Conservation (phyloP, 1,140 invertebrate species). For the Coptotermes formosanus region DNA sequence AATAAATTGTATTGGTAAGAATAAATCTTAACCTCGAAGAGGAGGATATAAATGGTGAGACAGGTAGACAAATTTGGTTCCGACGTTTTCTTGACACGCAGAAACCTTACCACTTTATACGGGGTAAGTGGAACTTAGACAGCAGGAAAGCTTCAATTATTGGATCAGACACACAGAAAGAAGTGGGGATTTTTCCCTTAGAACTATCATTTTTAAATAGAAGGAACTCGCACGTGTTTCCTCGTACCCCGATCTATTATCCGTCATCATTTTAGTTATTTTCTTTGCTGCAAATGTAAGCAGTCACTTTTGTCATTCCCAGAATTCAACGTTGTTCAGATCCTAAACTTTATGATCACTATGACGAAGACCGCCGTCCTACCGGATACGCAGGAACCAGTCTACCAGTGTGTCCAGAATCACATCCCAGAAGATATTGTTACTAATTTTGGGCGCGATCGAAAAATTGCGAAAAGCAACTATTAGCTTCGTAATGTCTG, state of each 20-base stretch:
- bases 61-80: slow-evolving; percentile 15
- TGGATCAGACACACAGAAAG: not conserved
- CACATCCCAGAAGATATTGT: too few relatives aligned
- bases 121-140: not conserved
- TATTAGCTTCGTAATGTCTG: too few relatives aligned
- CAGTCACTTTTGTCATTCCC: too few relatives aligned
- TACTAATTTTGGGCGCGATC: too few relatives aligned
- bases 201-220: not conserved
- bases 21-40: slow-evolving; percentile 3
- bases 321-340: too few relatives aligned
- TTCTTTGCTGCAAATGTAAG: too few relatives aligned
- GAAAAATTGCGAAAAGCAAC: too few relatives aligned
- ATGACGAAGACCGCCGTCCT: too few relatives aligned
- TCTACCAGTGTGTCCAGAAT: too few relatives aligned
- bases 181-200: not conserved
- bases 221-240: not conserved
- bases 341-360: too few relatives aligned
- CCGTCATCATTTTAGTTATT: not conserved
- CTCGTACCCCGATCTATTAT: not conserved
- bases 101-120: not conserved
- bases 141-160: slow-evolving; percentile 27
- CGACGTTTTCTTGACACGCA: not conserved
- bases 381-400: too few relatives aligned
- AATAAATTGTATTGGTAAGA: slow-evolving; percentile 34
- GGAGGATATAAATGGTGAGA: not conserved